phyloP scores from a whole-genome alignment of 2,113 vertebrate species.

The Ginglymostoma cirratum region DNA sequence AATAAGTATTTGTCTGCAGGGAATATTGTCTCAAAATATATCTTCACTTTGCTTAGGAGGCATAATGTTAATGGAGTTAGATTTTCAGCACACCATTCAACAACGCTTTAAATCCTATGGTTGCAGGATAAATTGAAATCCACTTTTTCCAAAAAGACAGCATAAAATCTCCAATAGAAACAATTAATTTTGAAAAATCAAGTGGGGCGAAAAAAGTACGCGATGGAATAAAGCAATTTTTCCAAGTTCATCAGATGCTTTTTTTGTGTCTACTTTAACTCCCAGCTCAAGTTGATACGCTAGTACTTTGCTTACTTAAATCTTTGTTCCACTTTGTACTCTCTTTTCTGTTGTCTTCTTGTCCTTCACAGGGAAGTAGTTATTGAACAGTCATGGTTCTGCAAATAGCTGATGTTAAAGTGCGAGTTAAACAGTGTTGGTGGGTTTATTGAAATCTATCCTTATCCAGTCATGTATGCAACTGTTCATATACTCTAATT shows the following conservation, averaged over 20 bases:
- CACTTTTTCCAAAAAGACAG: not conserved
- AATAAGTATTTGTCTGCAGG: not conserved
- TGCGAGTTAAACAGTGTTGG: not conserved
- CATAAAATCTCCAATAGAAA: not conserved
- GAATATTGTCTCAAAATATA: not conserved
- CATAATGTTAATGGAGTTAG: not conserved
- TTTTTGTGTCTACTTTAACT: not conserved
- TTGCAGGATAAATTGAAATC: not conserved
- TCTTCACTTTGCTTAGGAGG: not conserved
- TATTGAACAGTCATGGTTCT: not conserved
- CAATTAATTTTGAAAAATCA: not conserved
- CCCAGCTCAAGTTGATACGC: not conserved
- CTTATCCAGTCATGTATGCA: not conserved
- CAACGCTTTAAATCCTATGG: not conserved
- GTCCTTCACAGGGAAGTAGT: not conserved
- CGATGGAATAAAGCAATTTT: not conserved
- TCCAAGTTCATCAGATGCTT: not conserved
- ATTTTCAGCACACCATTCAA: not conserved
- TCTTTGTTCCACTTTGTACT: not conserved
- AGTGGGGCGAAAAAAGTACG: not conserved
- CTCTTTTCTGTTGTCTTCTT: not conserved
- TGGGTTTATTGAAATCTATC: not conserved
- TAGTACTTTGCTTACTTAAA: not conserved
- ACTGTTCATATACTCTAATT: not conserved
- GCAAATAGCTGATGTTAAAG: not conserved